Evolutionary conservation across 1,140 invertebrate genomes (phyloP), one percentile per base, ranked within the genome.

Genomic region (Anastrepha ludens): DNA sequence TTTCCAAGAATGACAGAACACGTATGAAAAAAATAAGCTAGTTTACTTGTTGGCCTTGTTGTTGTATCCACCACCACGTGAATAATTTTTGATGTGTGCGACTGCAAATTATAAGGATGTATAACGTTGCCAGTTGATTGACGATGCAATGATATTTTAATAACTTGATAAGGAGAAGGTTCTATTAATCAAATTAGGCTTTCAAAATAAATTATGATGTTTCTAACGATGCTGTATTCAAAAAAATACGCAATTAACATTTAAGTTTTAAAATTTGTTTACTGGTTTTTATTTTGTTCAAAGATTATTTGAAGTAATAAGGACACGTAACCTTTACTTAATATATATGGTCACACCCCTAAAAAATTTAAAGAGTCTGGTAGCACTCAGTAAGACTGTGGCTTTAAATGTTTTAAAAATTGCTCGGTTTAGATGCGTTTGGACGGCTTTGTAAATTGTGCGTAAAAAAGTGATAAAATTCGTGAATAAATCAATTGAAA

Each of bases 21-120:
- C 67, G 11, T 44, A 74, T 47, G 44, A 44, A 74, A 74, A 74
- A 74, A 74, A 74, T 74, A n/a, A 7, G 15, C 11, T 41, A 70
- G 11, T 41, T 70, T 55, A 15, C 41, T 70, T 70, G 65, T 70
- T 67, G 13, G 3, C 15, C 7, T 74, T 74, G 67, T 74, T 74
- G 13, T 74, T 74, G 67, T 41, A 74, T 41, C 4, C 39, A 74
- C 67, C 29, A 67, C 65, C 4, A 47, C 41, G 41, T 70, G 5
- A 44, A 74, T 17, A 62, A 62, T 5, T 13, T 62, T 70, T 13
- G 9, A 4, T 20, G 20, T 39, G 44, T 8, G 41, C 44, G 11
- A 3, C 44, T 29, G 20, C n/a, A 20, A 29, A 29, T 1, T 1
- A 29, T 29, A 29, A 6, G 50, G 50, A 55, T 0, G 6, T 7